phyloP scores from a whole-genome alignment of 2,797 vertebrate species.

The Hydrolagus colliei region DNA sequence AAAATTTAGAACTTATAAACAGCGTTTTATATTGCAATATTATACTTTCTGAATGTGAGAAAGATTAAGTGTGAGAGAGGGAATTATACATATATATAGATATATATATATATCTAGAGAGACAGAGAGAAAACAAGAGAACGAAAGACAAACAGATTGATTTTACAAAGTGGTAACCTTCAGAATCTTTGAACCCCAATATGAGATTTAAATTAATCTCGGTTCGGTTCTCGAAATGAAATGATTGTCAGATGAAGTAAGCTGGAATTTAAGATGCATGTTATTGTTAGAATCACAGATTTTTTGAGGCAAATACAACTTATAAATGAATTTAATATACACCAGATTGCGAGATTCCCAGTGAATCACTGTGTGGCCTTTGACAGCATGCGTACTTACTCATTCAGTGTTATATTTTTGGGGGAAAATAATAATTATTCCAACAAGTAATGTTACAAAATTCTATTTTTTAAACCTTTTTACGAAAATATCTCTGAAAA shows the following conservation, averaged over 20 bases:
- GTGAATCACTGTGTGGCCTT: no score
- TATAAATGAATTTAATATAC: background rate
- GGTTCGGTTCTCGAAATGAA: background rate
- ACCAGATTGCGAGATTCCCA: no score
- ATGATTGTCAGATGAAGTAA: background rate
- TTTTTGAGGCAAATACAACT: background rate
- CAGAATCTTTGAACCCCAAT: background rate
- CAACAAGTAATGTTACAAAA: no score
- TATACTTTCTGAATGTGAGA: background rate
- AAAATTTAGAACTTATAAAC: background rate
- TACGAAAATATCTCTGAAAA: background rate
- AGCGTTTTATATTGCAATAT: conserved; percentile 6
- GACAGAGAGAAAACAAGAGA: no score
- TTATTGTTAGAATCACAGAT: conserved; percentile 1
- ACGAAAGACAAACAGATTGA: no score
- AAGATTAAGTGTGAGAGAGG: no score
- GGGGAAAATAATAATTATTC: no score
- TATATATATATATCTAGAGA: background rate
- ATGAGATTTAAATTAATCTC: background rate
- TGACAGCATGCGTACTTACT: no score
- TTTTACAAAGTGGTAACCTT: background rate
- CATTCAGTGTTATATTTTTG: no score
- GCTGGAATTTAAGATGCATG: background rate
- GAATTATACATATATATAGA: background rate
- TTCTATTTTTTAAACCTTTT: no score